Conservation (phyloP, 2,797 vertebrate species). For the Schizopygopsis pylzovi region DNA sequence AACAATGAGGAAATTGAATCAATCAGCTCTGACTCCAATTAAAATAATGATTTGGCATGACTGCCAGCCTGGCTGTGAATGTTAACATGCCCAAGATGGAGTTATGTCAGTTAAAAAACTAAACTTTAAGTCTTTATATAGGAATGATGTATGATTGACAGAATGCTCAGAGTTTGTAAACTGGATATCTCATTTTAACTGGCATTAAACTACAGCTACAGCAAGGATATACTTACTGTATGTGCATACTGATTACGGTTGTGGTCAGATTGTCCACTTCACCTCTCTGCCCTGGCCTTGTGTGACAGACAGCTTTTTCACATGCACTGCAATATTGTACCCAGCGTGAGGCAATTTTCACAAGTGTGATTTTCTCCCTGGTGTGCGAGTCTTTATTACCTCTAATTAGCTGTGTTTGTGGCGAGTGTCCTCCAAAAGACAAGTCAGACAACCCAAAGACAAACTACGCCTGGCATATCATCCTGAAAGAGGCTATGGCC, state of each 20-base stretch:
- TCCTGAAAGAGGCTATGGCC: constrained; percentile 27
- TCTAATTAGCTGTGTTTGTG: constrained; percentile 53
- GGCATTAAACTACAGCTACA: background rate
- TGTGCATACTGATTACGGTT: background rate
- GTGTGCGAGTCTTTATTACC: constrained; percentile 51
- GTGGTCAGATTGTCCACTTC: background rate
- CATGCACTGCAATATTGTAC: constrained; percentile 33
- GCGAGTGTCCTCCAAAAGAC: constrained; percentile 50
- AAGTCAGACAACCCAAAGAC: constrained; percentile 46
- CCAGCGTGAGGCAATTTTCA: constrained; percentile 38
- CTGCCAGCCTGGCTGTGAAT: background rate
- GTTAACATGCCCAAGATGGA: background rate
- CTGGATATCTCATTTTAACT: background rate
- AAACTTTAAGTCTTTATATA: background rate
- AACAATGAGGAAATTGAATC: background rate
- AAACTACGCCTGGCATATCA: constrained; percentile 31
- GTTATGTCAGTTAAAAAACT: background rate
- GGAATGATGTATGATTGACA: background rate
- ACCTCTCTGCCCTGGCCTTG: constrained; percentile 19
- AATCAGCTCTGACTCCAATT: background rate
- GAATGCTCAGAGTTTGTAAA: background rate
- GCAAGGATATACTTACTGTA: background rate
- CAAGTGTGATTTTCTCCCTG: constrained; percentile 29
- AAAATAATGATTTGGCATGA: background rate
- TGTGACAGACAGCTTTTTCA: constrained; percentile 24